phyloP scores from a whole-genome alignment of 1,140 invertebrate species.

The Drosophila nannoptera region DNA sequence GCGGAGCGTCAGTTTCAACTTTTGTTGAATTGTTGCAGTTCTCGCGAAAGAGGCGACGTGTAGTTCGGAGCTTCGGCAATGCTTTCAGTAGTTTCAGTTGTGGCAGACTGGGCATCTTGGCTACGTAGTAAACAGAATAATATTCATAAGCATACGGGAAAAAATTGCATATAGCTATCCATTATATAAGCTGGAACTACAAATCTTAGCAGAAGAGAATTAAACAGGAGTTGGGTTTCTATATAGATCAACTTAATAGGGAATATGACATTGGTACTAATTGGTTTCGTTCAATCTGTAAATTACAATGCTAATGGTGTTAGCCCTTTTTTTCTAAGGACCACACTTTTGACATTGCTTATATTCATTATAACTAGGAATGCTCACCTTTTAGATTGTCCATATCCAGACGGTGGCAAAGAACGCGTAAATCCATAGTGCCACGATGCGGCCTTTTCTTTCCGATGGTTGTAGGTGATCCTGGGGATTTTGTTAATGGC shows the following conservation, averaged over 20 bases:
- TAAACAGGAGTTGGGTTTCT: no score
- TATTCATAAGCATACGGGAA: neutral
- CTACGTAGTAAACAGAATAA: conserved; percentile 23
- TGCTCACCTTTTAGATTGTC: conserved; percentile 48
- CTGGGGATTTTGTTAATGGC: conserved; percentile 28
- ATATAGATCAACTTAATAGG: no score
- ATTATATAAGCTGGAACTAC: no score
- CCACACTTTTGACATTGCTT: neutral
- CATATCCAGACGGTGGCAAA: conserved; percentile 57
- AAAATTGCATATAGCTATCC: no score
- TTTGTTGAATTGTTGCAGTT: conserved; percentile 35
- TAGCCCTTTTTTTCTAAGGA: neutral
- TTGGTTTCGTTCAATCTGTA: no score
- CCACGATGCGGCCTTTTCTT: conserved; percentile 19
- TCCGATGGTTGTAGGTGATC: conserved; percentile 11
- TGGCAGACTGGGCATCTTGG: conserved; percentile 59
- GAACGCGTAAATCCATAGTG: conserved; percentile 59
- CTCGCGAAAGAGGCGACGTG: conserved; percentile 65
- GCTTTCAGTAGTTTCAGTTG: conserved; percentile 68
- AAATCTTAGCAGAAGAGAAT: no score
- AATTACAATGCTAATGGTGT: no score
- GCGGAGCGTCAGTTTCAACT: no score
- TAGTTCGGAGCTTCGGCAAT: conserved; percentile 62
- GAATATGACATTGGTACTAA: no score
- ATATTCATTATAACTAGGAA: neutral